Conservation (phyloP, 2,888 invertebrate genomes). For the Eretmocerus hayati region DNA sequence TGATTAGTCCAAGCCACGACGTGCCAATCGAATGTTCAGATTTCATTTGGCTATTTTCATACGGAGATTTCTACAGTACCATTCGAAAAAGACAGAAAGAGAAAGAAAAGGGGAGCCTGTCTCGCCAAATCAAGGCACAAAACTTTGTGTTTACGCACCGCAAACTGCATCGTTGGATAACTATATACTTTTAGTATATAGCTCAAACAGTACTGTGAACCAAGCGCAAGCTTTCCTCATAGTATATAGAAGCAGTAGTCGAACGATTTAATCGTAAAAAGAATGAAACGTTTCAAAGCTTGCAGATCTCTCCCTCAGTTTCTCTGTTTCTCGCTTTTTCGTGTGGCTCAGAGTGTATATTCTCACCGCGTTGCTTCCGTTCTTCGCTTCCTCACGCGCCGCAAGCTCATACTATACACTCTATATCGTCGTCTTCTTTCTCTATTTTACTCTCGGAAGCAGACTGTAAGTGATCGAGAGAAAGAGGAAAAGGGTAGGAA, state of each 20-base stretch:
- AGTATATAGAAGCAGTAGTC: too few species aligned
- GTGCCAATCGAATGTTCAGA: slow-evolving; percentile 21
- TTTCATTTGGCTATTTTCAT: slow-evolving; percentile 20
- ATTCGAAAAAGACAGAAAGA: background rate
- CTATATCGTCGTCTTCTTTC: too few species aligned
- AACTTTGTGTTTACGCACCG: slow-evolving; percentile 21
- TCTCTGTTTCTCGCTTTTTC: background rate
- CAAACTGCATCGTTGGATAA: slow-evolving; percentile 11
- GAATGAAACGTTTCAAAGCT: slow-evolving; percentile 4
- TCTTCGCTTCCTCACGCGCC: slow-evolving; percentile 13
- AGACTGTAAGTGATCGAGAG: slow-evolving; percentile 37
- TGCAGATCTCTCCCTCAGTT: background rate
- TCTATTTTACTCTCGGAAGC: slow-evolving; percentile 24
- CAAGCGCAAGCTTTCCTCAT: too few species aligned
- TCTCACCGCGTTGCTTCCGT: slow-evolving; percentile 11
- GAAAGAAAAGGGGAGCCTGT: slow-evolving; percentile 15
- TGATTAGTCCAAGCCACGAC: slow-evolving; percentile 6
- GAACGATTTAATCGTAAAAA: slow-evolving; percentile 23
- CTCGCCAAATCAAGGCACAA: slow-evolving; percentile 19
- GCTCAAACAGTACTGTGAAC: too few species aligned
- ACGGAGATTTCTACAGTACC: background rate
- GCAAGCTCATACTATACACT: too few species aligned
- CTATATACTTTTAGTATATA: too few species aligned
- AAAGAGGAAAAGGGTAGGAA: slow-evolving; percentile 39
- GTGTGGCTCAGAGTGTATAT: too few species aligned